These are phyloP conservation scores for Hyperoplus lanceolatus DNA, from an alignment of 2,797 vertebrate genomes.

Conservation along the genomic window DNA sequence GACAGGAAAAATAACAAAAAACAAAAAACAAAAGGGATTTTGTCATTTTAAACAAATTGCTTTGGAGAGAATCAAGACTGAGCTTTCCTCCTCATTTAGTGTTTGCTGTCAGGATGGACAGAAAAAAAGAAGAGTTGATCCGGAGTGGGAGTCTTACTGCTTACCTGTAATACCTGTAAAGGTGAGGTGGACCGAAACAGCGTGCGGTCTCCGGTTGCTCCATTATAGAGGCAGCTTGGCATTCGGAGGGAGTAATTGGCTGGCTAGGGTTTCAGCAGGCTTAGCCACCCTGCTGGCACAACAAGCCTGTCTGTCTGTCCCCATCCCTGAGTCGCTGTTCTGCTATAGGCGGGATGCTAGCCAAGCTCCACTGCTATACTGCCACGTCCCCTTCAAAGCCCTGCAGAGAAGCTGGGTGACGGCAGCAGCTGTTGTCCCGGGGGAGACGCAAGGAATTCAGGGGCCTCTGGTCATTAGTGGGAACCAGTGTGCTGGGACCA, in stretches of 20 bases:
- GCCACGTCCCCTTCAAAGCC: constrained; percentile 82
- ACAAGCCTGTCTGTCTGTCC: constrained; percentile 72
- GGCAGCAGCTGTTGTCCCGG: constrained; percentile 85
- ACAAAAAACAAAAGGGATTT: constrained; percentile 74
- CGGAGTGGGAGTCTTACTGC: constrained; percentile 46
- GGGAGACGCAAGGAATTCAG: constrained; percentile 76
- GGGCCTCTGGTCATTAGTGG: constrained; percentile 85
- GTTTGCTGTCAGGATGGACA: constrained; percentile 45
- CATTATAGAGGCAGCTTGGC: constrained; percentile 83
- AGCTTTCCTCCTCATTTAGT: constrained; percentile 53
- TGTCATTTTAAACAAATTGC: constrained; percentile 82
- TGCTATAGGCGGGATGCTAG: constrained; percentile 76
- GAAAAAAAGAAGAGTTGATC: constrained; percentile 29
- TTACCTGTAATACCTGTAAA: constrained; percentile 72
- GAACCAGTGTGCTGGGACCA: constrained; percentile 78
- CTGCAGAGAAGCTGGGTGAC: constrained; percentile 69
- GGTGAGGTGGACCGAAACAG: constrained; percentile 70
- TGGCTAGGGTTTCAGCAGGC: constrained; percentile 81
- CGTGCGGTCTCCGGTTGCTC: constrained; percentile 80
- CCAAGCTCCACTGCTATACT: constrained; percentile 68
- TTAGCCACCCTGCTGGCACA: constrained; percentile 85
- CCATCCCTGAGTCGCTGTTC: constrained; percentile 74
- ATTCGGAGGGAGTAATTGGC: constrained; percentile 85
- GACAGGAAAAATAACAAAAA: constrained; percentile 42
- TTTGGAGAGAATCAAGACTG: constrained; percentile 71